Percentiles rank a stretch among this genome's conserved stretches.
Evolutionary conservation across 2,797 vertebrate species (phyloP).

Genomic region (Phoeniculus purpureus): DNA sequence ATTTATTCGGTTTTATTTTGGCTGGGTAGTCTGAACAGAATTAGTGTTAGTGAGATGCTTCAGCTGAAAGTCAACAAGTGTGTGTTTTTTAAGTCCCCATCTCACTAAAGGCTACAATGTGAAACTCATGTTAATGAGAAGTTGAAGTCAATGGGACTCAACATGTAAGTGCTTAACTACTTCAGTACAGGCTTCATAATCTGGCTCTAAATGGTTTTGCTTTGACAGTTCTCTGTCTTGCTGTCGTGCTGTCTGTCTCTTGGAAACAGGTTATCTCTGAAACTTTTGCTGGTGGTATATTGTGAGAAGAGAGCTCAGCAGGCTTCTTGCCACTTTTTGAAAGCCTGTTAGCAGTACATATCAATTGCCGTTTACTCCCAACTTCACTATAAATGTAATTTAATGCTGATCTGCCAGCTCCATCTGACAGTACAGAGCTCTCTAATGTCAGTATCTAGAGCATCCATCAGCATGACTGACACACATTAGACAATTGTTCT

Average conservation of each 20-base stretch:
- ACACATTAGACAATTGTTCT: not conserved
- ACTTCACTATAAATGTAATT: not conserved
- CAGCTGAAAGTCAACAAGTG: slow-evolving; percentile 9
- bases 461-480: not conserved
- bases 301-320: not conserved
- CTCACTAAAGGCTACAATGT: not conserved
- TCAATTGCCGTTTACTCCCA: not conserved
- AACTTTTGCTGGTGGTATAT: not conserved
- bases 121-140: slow-evolving; percentile 36
- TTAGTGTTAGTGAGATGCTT: not conserved
- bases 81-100: slow-evolving; percentile 28
- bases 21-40: not conserved
- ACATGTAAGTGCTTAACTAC: not conserved
- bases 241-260: not conserved
- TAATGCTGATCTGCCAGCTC: not conserved
- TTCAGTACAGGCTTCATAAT: slow-evolving; percentile 26
- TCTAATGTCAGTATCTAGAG: not conserved
- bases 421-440: not conserved
- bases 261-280: not conserved
- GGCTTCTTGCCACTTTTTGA: not conserved
- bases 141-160: slow-evolving; percentile 29
- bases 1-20: not conserved
- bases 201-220: slow-evolving; percentile 10
- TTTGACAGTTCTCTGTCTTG: not conserved
- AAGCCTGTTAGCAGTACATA: not conserved